Percentiles rank a stretch among this genome's conserved stretches.
Conservation (phyloP, 2,113 vertebrate genomes). For the Alligator sinensis region DNA sequence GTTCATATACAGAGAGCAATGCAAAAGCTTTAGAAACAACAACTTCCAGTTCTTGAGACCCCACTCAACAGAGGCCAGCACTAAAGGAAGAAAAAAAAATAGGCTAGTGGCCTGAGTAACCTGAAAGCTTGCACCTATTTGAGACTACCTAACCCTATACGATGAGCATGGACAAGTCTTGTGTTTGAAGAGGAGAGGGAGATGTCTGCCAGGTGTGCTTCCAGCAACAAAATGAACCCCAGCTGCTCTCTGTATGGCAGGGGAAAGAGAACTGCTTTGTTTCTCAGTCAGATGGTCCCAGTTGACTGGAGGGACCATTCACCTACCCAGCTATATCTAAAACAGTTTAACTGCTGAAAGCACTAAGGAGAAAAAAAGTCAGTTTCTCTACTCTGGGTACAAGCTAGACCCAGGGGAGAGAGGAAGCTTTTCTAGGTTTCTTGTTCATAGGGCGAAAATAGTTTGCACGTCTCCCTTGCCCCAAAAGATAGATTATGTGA, state of each 20-base stretch:
- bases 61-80: not conserved
- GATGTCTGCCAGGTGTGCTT: accelerated
- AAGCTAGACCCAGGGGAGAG: not conserved
- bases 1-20: not conserved
- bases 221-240: not conserved
- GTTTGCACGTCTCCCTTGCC: not conserved
- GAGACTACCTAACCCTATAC: not conserved
- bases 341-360: not conserved
- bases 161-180: not conserved
- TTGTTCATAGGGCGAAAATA: not conserved
- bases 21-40: not conserved
- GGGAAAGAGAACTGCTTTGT: not conserved
- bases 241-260: accelerated
- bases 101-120: not conserved
- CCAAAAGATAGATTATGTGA: not conserved
- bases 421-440: not conserved
- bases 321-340: not conserved
- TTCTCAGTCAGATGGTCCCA: not conserved
- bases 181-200: not conserved
- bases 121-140: not conserved
- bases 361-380: accelerated
- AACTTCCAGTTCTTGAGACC: not conserved
- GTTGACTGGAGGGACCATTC: not conserved
- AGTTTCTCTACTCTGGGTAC: not conserved
- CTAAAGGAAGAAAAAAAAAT: not conserved